phyloP scores from a whole-genome alignment of 2,888 invertebrate genomes.

The Lasioglossum leucozonium region DNA sequence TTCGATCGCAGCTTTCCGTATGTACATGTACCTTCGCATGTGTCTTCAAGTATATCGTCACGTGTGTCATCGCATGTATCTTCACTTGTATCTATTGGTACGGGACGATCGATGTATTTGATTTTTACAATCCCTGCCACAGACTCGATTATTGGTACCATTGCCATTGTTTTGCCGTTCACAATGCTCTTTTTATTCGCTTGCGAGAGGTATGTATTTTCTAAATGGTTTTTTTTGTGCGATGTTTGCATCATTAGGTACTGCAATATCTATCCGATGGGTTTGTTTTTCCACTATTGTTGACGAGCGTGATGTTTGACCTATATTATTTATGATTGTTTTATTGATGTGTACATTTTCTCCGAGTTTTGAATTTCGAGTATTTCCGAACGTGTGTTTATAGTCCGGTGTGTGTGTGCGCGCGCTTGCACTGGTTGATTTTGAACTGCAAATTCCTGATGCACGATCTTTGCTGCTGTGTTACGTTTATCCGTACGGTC shows the following conservation, averaged over 20 bases:
- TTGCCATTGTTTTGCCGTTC: not conserved
- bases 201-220: not conserved
- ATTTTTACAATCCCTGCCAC: not conserved
- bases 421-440: not conserved
- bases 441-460: not conserved
- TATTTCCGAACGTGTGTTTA: not conserved
- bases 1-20: not conserved
- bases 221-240: not conserved
- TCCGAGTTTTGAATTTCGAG: not conserved
- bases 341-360: not conserved
- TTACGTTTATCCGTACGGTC: too few relatives aligned
- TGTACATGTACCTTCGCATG: not conserved
- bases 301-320: not conserved
- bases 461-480: not conserved
- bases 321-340: not conserved
- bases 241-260: not conserved
- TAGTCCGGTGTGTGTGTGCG: not conserved
- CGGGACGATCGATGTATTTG: not conserved
- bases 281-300: not conserved
- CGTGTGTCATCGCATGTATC: not conserved
- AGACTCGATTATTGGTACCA: not conserved
- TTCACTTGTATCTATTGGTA: not conserved
- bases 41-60: too few relatives aligned
- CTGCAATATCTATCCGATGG: not conserved
- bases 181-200: not conserved